Base-by-base conservation (phyloP, 2,113 vertebrate genomes). In the Eretmodus cyanostictus region DNA sequence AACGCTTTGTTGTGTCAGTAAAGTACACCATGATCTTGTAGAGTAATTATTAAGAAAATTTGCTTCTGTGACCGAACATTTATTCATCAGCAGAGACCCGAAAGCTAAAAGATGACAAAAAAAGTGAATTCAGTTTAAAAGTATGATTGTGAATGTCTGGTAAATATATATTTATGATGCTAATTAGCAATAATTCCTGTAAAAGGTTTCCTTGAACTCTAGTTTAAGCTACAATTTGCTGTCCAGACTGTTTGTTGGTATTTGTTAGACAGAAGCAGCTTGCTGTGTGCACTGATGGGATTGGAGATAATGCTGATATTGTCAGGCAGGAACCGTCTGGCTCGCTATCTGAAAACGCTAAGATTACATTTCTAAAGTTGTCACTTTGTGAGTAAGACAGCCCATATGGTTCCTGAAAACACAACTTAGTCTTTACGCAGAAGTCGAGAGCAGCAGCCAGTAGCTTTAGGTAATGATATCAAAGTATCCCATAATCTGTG, bases 1-100 rank as follows among this genome's bases (percentile, higher is more conserved):
- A 76, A 76, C 0, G 0, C 24, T 11, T 47, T 76, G 42, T 19
- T 2, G 0, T 19, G 71, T 47, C 13, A 47, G 24, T 76, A 47
- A 12, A 76, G 24, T 29, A 29, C 3, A 49, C 9, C 6, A 1
- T 8, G 1, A 76, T 29, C 24, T 47, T 1, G 0, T 6, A 10
- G 14, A 45, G 14, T 3, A 1, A 47, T 19, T 3, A 29, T 10
- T 17, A 17, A 29, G 16, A 76, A 2, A 47, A 47, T 76, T 76
- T 76, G 9, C 40, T 10, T 45, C 68, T 73, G 68, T 17, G 68
- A 17, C 68, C 47, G 68, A 73, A 73, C 14, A 73, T 47, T 73
- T 7, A 27, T 17, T 47, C 9, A 47, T 73, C 40, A 47, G 16
- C 24, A 76, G 42, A 76, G 9, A 29, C 27, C 42, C 4, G 2